Evolutionary conservation across 2,797 vertebrate species (phyloP), one percentile per base, ranked within the genome.

Genomic region (Aselliscus stoliczkanus): DNA sequence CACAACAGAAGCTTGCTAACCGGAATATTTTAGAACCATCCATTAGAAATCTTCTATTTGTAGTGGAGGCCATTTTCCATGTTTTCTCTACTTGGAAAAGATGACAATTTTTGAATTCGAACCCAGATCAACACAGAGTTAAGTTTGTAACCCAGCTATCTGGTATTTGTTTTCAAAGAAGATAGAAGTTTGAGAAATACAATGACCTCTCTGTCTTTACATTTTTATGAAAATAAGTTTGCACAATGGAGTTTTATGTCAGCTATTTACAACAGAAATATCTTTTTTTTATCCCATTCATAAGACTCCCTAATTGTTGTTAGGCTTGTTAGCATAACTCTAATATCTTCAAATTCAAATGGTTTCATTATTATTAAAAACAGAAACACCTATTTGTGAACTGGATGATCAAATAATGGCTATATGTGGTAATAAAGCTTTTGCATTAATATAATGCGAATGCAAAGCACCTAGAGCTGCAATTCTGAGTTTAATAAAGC

Each of bases 391-490:
- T 91, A 60, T 58, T 92, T 93, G 42, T 93, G 86, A 97, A 95
- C 18, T 65, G 39, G 20, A 84, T 54, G 75, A 94, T 90, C 91
- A 89, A 88, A 96, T 88, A 97, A 96, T 42, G 20, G 7, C 69
- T 94, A 52, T 62, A 65, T 15, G 39, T 3, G 23, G 3, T 83
- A 96, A 94, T 93, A 90, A 85, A 95, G 58, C 37, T 95, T 95
- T 94, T 97, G 87, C 67, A 90, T 96, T 95, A 97, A 94, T 88
- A 92, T 37, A 47, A 39, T 70, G 83, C 84, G 96, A 93, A 94
- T 77, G 54, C 37, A 95, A 98, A 94, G 69, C 47, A 96, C 10
- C n/a, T 52, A 90, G 47, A 34, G 58, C 85, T 96, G 23, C 70
- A 90, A 62, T 39, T 31, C 39, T 90, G 77, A 69, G 37, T 83